Evolutionary conservation across 2,797 vertebrate genomes (phyloP).

Genomic region (Etheostoma nigrum): DNA sequence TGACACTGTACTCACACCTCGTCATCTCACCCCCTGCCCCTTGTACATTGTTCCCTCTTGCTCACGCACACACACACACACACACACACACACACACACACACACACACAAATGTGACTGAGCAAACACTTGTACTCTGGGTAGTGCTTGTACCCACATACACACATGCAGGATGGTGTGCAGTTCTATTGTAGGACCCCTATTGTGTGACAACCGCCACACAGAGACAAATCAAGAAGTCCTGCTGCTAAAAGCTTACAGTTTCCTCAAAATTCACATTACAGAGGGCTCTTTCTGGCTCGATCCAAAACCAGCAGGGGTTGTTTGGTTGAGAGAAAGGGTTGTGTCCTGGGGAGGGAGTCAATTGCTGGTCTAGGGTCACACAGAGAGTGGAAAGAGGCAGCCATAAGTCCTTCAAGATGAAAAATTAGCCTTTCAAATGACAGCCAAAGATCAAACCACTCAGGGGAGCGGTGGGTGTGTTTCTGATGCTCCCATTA

Average conservation of each 20-base stretch:
- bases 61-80: conserved; percentile 26
- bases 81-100: no score
- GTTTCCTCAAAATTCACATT: conserved; percentile 71
- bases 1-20: conserved; percentile 71
- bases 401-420: conserved; percentile 56
- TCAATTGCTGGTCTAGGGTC: conserved; percentile 74
- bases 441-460: conserved; percentile 67
- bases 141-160: conserved; percentile 23
- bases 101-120: conserved; percentile 16
- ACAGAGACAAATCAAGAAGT: conserved; percentile 62
- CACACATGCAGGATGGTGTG: conserved; percentile 45
- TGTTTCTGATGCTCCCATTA: conserved; percentile 39
- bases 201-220: conserved; percentile 64
- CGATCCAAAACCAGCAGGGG: conserved; percentile 67
- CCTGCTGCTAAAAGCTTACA: conserved; percentile 67
- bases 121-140: conserved; percentile 43
- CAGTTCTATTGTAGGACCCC: conserved; percentile 58
- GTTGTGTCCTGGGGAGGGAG: conserved; percentile 73
- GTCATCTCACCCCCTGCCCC: conserved; percentile 41
- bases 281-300: conserved; percentile 50
- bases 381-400: conserved; percentile 67
- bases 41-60: conserved; percentile 53
- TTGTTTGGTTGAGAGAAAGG: conserved; percentile 66
- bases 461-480: conserved; percentile 36
- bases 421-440: conserved; percentile 80